Evolutionary conservation across 2,888 invertebrate species (phyloP), one percentile per base, ranked within the genome.

Genomic region (Hymenopus coronatus): DNA sequence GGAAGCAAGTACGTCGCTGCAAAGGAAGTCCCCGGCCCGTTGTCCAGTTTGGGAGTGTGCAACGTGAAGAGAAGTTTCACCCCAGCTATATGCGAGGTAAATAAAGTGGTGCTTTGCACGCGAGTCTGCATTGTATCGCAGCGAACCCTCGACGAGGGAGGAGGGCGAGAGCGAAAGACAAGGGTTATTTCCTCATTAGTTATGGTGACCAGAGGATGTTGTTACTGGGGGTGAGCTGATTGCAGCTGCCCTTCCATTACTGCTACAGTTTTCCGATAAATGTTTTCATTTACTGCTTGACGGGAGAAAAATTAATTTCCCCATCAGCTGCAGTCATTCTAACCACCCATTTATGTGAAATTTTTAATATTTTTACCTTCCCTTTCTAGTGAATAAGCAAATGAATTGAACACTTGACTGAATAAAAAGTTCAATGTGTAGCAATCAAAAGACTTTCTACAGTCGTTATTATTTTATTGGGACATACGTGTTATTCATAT

Each of bases 131-230:
- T 85, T 85, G 40, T 84, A 84, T 85, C 30, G 28, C 85, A 40
- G 25, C 85, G 40, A n/a, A n/a, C 86, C 86, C 14, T 70, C 20
- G 12, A 28, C 30, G 28, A 20, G 25, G 84, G 84, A 28, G 86
- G 70, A 1, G 54, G 54, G 54, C 54, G 54, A 70, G 54, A 70
- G 54, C 54, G 54, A 70, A 70, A 70, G 54, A 70, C 54, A 70
- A 70, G 54, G 86, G 86, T 86, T 86, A 86, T 86, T 86, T 86
- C 86, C 70, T 86, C 86, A 86, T 86, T 86, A 86, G 70, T 86
- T 86, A 86, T 81, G 33, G 86, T 81, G 86, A 86, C 86, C 86
- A 86, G 81, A 81, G 86, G 86, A 70, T 86, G 86, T 70, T 70
- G 54, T 70, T 70, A 70, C 54, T 70, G 54, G 54, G 54, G 54